A percentile compares a stretch with the other conserved stretches of the same genome.
Evolutionary conservation across 1,140 invertebrate genomes (phyloP).

Genomic region (Archivesica marissinica): DNA sequence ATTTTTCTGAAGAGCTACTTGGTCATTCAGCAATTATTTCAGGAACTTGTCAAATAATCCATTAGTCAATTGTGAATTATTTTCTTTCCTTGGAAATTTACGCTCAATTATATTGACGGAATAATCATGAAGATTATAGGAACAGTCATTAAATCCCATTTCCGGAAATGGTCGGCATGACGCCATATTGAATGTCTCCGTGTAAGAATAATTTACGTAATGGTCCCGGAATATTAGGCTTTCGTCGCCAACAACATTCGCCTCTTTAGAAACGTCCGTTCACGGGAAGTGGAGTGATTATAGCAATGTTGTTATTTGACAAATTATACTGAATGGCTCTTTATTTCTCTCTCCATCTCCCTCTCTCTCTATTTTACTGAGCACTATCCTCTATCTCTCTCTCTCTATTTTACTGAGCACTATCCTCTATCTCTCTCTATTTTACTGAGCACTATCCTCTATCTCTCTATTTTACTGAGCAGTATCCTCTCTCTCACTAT

Average conservation of each 20-base stretch:
- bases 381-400: too few species aligned
- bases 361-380: too few species aligned
- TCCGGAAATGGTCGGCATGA: conserved; percentile 56
- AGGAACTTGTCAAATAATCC: conserved; percentile 63
- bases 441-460: too few species aligned
- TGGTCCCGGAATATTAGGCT: conserved; percentile 38
- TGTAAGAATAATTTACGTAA: conserved; percentile 54
- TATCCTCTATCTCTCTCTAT: too few species aligned
- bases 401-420: too few species aligned
- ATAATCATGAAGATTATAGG: conserved; percentile 60
- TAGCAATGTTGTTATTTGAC: too few species aligned
- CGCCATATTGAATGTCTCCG: conserved; percentile 57
- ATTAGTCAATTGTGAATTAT: conserved; percentile 64
- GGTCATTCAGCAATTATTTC: conserved; percentile 58
- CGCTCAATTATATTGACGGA: conserved; percentile 62
- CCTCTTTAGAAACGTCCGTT: not conserved
- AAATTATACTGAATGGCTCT: too few species aligned
- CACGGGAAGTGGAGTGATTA: too few species aligned
- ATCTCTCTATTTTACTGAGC: too few species aligned
- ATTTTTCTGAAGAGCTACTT: conserved; percentile 38
- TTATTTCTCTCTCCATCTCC: too few species aligned
- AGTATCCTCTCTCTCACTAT: too few species aligned
- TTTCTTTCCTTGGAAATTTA: conserved; percentile 58
- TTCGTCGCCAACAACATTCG: conserved; percentile 11
- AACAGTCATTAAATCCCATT: conserved; percentile 52